Evolutionary conservation across 2,797 vertebrate species (phyloP).

Genomic region (Sebastes iracundus): DNA sequence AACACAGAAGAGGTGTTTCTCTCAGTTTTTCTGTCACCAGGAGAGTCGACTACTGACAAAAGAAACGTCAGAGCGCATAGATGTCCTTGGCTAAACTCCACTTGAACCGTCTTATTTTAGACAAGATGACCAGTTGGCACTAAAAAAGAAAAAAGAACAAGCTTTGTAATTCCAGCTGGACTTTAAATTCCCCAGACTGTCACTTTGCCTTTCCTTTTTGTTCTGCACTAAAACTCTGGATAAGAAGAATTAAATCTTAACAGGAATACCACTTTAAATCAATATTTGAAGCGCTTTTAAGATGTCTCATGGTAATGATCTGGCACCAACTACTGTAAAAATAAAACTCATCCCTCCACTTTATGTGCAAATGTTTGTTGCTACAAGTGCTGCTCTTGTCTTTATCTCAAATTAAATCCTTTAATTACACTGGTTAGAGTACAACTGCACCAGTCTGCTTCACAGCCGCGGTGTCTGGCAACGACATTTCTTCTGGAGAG

Average conservation of each 20-base stretch:
- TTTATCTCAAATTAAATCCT: constrained; percentile 68
- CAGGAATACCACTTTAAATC: constrained; percentile 14
- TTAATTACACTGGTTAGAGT: constrained; percentile 50
- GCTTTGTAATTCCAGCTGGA: constrained; percentile 37
- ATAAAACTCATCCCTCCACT: background rate
- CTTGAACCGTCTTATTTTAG: constrained; percentile 22
- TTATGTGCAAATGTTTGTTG: constrained; percentile 26
- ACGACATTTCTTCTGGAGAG: background rate
- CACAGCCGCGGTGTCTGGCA: background rate
- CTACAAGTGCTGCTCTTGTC: constrained; percentile 16
- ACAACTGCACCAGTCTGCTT: constrained; percentile 15
- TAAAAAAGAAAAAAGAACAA: background rate
- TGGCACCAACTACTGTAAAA: background rate
- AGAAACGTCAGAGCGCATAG: constrained; percentile 20
- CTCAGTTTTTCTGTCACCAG: constrained; percentile 12
- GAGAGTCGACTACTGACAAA: constrained; percentile 42
- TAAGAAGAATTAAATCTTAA: constrained; percentile 22
- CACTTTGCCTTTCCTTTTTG: constrained; percentile 10
- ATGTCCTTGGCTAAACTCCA: constrained; percentile 57
- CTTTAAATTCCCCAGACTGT: constrained; percentile 12
- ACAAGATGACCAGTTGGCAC: constrained; percentile 38
- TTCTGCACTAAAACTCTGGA: background rate
- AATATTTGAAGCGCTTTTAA: constrained; percentile 28
- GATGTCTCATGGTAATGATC: constrained; percentile 18
- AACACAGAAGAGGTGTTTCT: constrained; percentile 28